These are phyloP conservation scores for Meteorus cinctellus DNA, from an alignment of 2,888 invertebrate genomes.

Conservation along the genomic window DNA sequence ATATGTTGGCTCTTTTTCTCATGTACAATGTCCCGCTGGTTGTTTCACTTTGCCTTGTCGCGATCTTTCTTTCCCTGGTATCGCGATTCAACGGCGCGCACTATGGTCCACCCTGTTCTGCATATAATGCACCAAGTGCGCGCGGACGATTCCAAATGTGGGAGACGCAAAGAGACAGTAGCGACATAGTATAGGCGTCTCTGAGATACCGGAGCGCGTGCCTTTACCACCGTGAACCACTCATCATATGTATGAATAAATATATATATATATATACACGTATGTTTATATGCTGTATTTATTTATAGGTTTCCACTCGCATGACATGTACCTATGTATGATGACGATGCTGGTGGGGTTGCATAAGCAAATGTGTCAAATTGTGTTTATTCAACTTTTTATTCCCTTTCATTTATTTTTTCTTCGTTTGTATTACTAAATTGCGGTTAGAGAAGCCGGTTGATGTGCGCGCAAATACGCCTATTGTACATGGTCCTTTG, in stretches of 20 bases:
- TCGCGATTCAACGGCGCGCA: conserved; percentile 57
- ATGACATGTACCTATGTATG: neutral
- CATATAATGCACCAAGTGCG: conserved; percentile 68
- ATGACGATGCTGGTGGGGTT: neutral
- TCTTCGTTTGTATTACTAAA: neutral
- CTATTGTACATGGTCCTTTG: conserved; percentile 27
- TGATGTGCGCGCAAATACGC: conserved; percentile 5
- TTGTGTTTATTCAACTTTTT: neutral
- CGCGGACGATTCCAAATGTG: conserved; percentile 44
- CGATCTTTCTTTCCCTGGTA: conserved; percentile 46
- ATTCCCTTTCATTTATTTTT: neutral
- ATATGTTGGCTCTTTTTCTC: conserved; percentile 45
- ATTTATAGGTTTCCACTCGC: conserved; percentile 8
- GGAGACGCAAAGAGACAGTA: conserved; percentile 36
- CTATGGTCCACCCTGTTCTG: conserved; percentile 70
- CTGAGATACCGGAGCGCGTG: conserved; percentile 23
- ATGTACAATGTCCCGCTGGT: conserved; percentile 41
- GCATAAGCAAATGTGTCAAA: neutral
- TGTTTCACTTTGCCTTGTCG: conserved; percentile 39
- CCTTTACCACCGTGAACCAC: conserved; percentile 46
- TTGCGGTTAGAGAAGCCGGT: neutral
- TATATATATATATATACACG: neutral
- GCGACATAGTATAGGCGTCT: neutral
- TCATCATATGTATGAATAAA: conserved; percentile 11
- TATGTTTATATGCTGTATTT: conserved; percentile 15